Evolutionary conservation across 2,797 vertebrate species (phyloP).

Genomic region (Lates japonicus): DNA sequence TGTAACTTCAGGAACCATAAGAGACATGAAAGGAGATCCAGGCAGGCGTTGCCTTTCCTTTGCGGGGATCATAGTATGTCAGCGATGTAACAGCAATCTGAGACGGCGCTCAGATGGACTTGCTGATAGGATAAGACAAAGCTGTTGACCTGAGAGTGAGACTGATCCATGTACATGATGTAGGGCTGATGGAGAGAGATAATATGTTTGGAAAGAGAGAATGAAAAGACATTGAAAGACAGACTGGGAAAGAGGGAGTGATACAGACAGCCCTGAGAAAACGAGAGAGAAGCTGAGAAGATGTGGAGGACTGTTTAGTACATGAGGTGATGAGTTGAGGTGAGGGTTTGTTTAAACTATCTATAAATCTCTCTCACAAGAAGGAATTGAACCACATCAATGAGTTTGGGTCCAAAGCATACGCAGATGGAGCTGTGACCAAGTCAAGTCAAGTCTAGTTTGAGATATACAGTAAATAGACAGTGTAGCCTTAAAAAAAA

Average conservation of each 20-base stretch:
- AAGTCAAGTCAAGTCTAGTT: slow-evolving; percentile 8
- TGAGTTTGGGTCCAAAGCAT: background rate
- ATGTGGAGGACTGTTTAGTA: background rate
- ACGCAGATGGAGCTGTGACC: background rate
- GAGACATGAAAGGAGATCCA: slow-evolving; percentile 17
- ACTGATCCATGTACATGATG: slow-evolving; percentile 10
- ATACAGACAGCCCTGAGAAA: slow-evolving; percentile 17
- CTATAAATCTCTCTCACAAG: slow-evolving; percentile 38
- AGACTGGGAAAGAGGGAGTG: background rate
- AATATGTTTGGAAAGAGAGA: slow-evolving; percentile 20
- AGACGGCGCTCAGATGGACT: slow-evolving; percentile 35
- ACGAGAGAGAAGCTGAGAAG: slow-evolving; percentile 8
- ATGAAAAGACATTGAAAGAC: slow-evolving; percentile 37
- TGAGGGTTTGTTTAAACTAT: slow-evolving; percentile 44
- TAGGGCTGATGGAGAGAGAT: slow-evolving; percentile 43
- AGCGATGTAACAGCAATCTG: slow-evolving; percentile 19
- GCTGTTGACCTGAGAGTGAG: slow-evolving; percentile 39
- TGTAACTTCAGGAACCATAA: background rate
- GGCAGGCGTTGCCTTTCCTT: slow-evolving; percentile 6
- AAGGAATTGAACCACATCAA: slow-evolving; percentile 10
- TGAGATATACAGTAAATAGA: background rate
- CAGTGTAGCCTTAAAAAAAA: background rate
- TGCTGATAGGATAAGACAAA: slow-evolving; percentile 47
- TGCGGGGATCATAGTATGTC: slow-evolving; percentile 33
- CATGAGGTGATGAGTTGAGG: slow-evolving; percentile 39